Base-by-base conservation (phyloP, 2,797 vertebrate species). In the Pelochelys cantorii region DNA sequence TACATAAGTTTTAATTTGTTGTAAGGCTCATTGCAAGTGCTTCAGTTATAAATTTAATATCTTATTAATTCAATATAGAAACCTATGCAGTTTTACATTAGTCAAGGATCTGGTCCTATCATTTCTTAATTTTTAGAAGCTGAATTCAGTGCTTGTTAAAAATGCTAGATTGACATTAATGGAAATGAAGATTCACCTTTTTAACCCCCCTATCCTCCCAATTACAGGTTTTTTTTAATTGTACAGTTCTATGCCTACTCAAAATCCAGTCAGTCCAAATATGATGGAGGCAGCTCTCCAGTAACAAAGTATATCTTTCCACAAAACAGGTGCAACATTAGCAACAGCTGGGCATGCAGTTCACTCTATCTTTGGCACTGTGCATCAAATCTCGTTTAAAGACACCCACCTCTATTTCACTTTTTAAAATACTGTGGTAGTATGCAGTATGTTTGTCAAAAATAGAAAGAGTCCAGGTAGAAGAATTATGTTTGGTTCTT, bases 361-460 rank as follows among this genome's bases (percentile, higher is more conserved):
- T n/a, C n/a, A 34, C 9, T 20, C 65, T 68, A 20, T 65, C n/a
- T 34, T 68, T 34, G 65, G 65, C 65, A 68, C n/a, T 68, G n/a
- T 68, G 65, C n/a, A 34, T 34, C n/a, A 20, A 68, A 68, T 68
- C n/a, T 68, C n/a, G n/a, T 20, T 68, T 20, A n/a, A 68, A 68
- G n/a, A 20, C 8, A 34, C 31, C 0, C 2, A 2, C 27, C 0
- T 0, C 55, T 60, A 37, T 20, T 25, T 54, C 0, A 0, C 9
- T 56, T 86, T 71, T 23, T 78, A 71, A n/a, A 42, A 18, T 0
- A 0, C 42, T 54, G 5, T 52, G 14, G 12, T 77, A 77, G 22
- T 52, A 42, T 29, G 74, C 42, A 52, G 4, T 0, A 0, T 23
- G 25, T 83, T 0, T 0, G 15, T n/a, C 75, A 57, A 2, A 8